phyloP scores from a whole-genome alignment of 2,888 invertebrate species.

The Coleophora deauratella region DNA sequence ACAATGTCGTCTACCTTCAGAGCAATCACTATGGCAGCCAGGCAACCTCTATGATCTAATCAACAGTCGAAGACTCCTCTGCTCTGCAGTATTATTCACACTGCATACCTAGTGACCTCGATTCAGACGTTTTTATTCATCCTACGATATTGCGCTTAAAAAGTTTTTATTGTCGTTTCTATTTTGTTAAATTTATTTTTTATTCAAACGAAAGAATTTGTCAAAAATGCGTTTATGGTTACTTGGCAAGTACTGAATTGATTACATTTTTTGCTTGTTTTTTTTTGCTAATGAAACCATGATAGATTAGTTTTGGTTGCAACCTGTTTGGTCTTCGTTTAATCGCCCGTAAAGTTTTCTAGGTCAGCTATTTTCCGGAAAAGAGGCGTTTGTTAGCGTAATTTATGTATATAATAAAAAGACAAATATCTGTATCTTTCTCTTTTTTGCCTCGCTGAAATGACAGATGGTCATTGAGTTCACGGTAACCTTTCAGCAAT shows the following conservation, averaged over 20 bases:
- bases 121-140: constrained; percentile 33
- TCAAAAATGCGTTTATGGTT: constrained; percentile 16
- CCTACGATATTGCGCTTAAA: constrained; percentile 20
- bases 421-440: too few species aligned
- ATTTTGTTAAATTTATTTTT: constrained; percentile 20
- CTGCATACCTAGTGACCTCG: constrained; percentile 36
- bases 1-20: constrained; percentile 12
- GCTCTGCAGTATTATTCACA: constrained; percentile 23
- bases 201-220: constrained; percentile 23
- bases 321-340: constrained; percentile 30
- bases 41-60: constrained; percentile 25
- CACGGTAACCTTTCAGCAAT: too few species aligned
- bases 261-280: constrained; percentile 19
- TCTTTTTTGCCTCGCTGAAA: too few species aligned
- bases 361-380: constrained; percentile 21
- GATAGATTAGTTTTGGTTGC: constrained; percentile 26
- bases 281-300: constrained; percentile 24
- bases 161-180: not conserved
- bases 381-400: constrained; percentile 10
- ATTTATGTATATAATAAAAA: too few species aligned
- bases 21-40: constrained; percentile 15
- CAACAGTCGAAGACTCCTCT: too few species aligned
- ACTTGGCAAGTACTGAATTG: constrained; percentile 25
- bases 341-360: constrained; percentile 32
- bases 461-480: too few species aligned